Base-by-base conservation (phyloP, 2,888 invertebrate species). In the Drosophila melanocephala region DNA sequence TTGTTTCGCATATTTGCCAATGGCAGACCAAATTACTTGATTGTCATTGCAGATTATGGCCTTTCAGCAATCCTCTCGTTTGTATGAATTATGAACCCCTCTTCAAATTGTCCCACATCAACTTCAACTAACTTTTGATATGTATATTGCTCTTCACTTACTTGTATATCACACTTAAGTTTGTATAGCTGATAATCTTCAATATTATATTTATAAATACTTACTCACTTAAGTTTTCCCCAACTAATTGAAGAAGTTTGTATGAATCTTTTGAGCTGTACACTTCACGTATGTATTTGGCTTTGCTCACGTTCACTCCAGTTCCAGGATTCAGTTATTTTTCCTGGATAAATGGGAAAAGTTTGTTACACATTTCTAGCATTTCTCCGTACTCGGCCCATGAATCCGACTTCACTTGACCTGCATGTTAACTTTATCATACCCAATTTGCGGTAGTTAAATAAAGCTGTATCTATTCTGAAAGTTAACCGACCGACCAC, bases 1-100 rank as follows among this genome's bases (percentile, higher is more conserved):
- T 79, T 71, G 69, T 71, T 69, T 52, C 35, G 56, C 58, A 73
- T 35, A 69, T 52, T 57, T 63, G 52, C 32, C 47, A 61, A n/a
- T 35, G 28, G 30, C 63, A 60, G 66, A 50, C 55, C 65, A 64
- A 78, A 73, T 61, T 44, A 50, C 47, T 58, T 50, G 35, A 58
- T 72, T 58, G 47, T 14, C 6, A 22, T 44, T 35, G 33, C 33
- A 6, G 33, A 39, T 39, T 42, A 16, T 57, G 32, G 28, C 9
- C 0, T n/a, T 35, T 5, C 26, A 42, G 30, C 6, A 32, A 10
- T 39, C 9, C 10, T 33, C n/a, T 19, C 33, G 22, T 28, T 53
- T 53, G 7, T 9, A 22, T 5, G 32, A 44, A 12, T 44, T 22
- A 16, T 4, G 16, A 26, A 9, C 9, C 16, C 9, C 26, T 16